Conservation (phyloP, 2,113 vertebrate genomes). For the Ptilonorhynchus violaceus region DNA sequence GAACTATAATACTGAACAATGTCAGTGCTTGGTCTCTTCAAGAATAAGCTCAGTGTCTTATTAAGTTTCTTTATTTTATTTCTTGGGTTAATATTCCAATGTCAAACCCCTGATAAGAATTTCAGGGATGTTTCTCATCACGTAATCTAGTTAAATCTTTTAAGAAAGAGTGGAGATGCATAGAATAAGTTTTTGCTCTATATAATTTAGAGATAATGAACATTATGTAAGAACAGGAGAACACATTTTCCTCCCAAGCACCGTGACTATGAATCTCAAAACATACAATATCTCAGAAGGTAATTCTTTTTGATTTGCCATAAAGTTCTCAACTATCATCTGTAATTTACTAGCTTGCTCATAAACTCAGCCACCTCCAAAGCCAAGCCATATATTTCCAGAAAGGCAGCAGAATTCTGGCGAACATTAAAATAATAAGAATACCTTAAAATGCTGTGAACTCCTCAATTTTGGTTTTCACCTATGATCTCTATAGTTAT, state of each 20-base stretch:
- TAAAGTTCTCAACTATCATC: background rate
- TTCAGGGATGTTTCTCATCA: background rate
- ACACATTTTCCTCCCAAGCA: background rate
- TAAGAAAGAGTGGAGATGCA: background rate
- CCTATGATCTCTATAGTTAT: background rate
- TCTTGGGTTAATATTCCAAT: background rate
- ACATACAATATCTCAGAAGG: background rate
- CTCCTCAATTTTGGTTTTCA: background rate
- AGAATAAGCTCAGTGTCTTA: background rate
- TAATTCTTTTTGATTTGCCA: background rate
- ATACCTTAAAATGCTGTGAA: background rate
- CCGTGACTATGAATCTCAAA: background rate
- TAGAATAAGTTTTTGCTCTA: background rate
- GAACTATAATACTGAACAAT: background rate
- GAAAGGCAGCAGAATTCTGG: background rate
- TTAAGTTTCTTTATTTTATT: background rate
- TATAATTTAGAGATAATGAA: background rate
- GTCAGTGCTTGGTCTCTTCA: background rate
- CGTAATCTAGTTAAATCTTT: background rate
- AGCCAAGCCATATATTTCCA: background rate
- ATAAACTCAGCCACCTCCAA: background rate
- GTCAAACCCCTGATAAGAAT: background rate
- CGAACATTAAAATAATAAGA: background rate
- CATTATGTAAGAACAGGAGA: background rate
- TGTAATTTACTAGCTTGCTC: background rate